phyloP scores from a whole-genome alignment of 2,888 invertebrate genomes.

The Drosophila formosana region DNA sequence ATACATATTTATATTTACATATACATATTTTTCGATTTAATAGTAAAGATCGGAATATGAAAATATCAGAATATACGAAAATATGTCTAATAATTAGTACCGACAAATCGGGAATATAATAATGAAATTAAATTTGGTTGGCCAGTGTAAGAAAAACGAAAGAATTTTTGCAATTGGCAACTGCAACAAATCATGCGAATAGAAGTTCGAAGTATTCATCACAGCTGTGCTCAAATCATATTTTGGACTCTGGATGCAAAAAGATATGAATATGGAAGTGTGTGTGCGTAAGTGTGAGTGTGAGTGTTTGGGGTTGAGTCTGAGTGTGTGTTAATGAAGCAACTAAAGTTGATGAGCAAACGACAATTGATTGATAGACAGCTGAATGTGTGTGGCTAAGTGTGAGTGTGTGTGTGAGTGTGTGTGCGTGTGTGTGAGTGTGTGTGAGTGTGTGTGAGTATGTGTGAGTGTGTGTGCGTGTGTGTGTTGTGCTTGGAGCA shows the following conservation, averaged over 20 bases:
- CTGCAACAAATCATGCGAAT: conserved; percentile 15
- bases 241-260: conserved; percentile 6
- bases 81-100: no score
- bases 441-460: conserved; percentile 8
- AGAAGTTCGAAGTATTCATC: conserved; percentile 4
- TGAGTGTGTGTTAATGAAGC: conserved; percentile 46
- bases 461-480: conserved; percentile 10
- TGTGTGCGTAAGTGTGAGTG: background rate
- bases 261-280: background rate
- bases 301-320: conserved; percentile 1
- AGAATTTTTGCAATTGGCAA: conserved; percentile 10
- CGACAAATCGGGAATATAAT: background rate
- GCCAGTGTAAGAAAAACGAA: conserved; percentile 6
- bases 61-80: no score
- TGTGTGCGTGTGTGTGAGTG: conserved; percentile 8
- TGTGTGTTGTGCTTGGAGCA: conserved; percentile 23
- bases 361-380: conserved; percentile 41
- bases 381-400: conserved; percentile 12
- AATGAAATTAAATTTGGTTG: background rate
- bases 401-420: conserved; percentile 14
- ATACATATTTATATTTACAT: no score
- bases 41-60: no score
- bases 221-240: background rate
- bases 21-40: no score
- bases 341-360: conserved; percentile 29